Base-by-base conservation (phyloP, 2,797 vertebrate species). In the Pseudochromis fuscus region DNA sequence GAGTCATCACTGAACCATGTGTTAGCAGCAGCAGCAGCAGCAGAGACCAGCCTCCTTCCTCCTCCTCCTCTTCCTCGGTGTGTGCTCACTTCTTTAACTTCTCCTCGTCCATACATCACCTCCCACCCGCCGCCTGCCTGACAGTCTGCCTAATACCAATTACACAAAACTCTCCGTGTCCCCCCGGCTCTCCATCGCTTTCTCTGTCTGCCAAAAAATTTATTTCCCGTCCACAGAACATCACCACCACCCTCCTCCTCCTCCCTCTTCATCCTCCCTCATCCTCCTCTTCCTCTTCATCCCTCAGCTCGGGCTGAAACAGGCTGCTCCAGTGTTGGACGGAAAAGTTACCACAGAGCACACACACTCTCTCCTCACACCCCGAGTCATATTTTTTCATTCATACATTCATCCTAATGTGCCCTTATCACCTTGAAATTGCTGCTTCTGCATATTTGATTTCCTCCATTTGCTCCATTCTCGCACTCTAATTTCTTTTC, bases 111-210 rank as follows among this genome's bases (percentile, higher is more conserved):
- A 70, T 72, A 42, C 78, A 79, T 83, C 82, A 57, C 81, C 48
- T 72, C 68, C 75, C 57, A 74, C 73, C 58, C n/a, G 8, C 79
- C 40, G 28, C 50, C 55, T 66, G 69, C 21, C 70, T 53, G 68
- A 79, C 82, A 82, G 72, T 21, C 69, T 55, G 58, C 64, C 71
- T 82, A 77, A 77, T 80, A 73, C 79, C 77, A 81, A 77, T 79
- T 71, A 73, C 76, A 76, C 69, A 67, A 76, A 79, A 67, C 48
- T 49, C 59, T 37, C 52, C 16, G 51, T 42, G 18, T 63, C 72
- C 51, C 21, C 8, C 11, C 42, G 4, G 52, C 60, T 53, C 64
- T 50, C 65, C 18, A 1, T 61, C 28, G n/a, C 69, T 72, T 72
- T 37, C 57, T 62, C 55, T 65, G 33, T 48, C 51, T 5, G 1